Conservation (phyloP, 2,797 vertebrate genomes). For the Hemitrygon akajei region DNA sequence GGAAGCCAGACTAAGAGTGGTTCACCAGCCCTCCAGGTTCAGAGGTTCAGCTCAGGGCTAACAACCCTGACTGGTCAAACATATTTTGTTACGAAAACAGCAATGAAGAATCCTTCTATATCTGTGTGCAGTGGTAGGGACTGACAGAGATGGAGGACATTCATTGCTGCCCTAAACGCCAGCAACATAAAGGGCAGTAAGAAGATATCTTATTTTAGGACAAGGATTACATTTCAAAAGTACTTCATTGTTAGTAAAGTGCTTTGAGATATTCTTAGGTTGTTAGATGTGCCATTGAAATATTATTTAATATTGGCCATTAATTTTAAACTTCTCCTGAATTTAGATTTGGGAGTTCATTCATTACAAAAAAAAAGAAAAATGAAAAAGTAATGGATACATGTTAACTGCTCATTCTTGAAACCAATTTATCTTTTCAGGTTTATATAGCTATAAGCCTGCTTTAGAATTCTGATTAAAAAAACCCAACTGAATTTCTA, state of each 20-base stretch:
- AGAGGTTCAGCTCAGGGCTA: no score
- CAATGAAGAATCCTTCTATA: no score
- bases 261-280: not conserved
- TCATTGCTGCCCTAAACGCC: no score
- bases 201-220: not conserved
- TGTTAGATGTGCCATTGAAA: not conserved
- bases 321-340: not conserved
- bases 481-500: not conserved
- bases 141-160: no score
- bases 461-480: not conserved
- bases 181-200: no score
- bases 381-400: not conserved
- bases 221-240: not conserved
- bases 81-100: no score
- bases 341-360: not conserved
- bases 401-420: not conserved
- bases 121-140: no score
- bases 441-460: not conserved
- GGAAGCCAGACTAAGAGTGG: no score
- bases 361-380: not conserved
- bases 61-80: no score
- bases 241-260: not conserved
- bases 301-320: not conserved
- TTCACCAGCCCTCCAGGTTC: no score
- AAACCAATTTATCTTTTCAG: not conserved